Percentiles rank a stretch among this genome's conserved stretches.
Conservation (phyloP, 2,113 vertebrate genomes). For the Anguilla japonica region DNA sequence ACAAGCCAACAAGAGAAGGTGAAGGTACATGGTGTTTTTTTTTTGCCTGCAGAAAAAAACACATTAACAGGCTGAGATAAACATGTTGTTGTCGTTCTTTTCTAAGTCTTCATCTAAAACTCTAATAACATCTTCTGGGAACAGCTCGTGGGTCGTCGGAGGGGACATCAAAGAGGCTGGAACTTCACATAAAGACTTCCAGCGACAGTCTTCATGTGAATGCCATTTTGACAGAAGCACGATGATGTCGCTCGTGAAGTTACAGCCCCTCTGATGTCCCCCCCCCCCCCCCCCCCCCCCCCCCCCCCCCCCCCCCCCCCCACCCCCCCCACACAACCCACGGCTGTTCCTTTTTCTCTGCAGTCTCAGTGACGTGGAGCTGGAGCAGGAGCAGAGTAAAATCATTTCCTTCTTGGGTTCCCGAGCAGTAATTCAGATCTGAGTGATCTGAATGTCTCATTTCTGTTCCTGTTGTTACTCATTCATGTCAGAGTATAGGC, state of each 20-base stretch:
- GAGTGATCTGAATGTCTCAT: neutral
- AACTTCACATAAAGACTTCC: neutral
- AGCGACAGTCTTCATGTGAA: too few relatives aligned
- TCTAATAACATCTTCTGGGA: neutral
- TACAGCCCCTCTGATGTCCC: too few relatives aligned
- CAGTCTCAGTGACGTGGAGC: neutral
- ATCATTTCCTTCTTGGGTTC: neutral
- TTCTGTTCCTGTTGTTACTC: neutral
- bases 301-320: too few relatives aligned
- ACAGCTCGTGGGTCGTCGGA: neutral
- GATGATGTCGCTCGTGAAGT: too few relatives aligned
- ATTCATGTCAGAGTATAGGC: neutral
- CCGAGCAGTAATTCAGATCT: neutral
- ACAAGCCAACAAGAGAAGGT: too few relatives aligned
- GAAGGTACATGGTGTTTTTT: too few relatives aligned
- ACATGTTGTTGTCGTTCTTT: too few relatives aligned
- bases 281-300: too few relatives aligned
- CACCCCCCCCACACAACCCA: neutral
- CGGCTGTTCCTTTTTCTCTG: neutral
- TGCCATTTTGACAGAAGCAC: neutral
- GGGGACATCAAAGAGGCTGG: neutral
- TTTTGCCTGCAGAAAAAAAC: too few relatives aligned
- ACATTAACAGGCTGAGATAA: too few relatives aligned
- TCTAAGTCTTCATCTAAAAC: too few relatives aligned
- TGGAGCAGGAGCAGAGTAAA: neutral